phyloP scores from a whole-genome alignment of 2,797 vertebrate species.

The Darevskia nairensis region DNA sequence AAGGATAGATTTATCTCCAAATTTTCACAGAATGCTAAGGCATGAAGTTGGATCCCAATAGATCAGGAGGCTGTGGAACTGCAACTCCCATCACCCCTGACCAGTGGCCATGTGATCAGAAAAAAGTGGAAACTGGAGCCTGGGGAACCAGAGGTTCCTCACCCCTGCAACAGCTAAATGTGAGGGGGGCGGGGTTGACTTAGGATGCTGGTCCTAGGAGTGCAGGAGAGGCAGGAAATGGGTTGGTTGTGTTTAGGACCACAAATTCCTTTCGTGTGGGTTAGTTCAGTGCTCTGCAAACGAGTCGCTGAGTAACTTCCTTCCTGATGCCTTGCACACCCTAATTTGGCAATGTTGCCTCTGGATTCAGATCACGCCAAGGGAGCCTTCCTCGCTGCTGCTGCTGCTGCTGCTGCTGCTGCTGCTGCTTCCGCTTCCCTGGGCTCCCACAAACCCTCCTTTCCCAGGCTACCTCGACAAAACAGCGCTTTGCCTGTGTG shows the following conservation, averaged over 20 bases:
- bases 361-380: background rate
- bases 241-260: background rate
- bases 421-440: too few relatives aligned
- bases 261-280: background rate
- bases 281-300: background rate
- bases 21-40: background rate
- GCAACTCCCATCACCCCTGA: too few relatives aligned
- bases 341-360: constrained; percentile 16
- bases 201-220: background rate
- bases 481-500: background rate
- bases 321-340: background rate
- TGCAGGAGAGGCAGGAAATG: too few relatives aligned
- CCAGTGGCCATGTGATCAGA: too few relatives aligned
- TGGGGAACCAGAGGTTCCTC: too few relatives aligned
- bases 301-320: constrained; percentile 29
- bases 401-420: too few relatives aligned
- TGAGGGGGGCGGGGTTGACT: background rate
- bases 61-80: too few relatives aligned
- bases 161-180: background rate
- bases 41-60: background rate
- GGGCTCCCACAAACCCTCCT: background rate
- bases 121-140: too few relatives aligned
- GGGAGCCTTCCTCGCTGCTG: too few relatives aligned
- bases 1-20: background rate
- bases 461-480: background rate